Percentiles rank a stretch among this genome's conserved stretches.
Conservation (phyloP, 2,797 vertebrate species). For the Ctenosaura bakeri region DNA sequence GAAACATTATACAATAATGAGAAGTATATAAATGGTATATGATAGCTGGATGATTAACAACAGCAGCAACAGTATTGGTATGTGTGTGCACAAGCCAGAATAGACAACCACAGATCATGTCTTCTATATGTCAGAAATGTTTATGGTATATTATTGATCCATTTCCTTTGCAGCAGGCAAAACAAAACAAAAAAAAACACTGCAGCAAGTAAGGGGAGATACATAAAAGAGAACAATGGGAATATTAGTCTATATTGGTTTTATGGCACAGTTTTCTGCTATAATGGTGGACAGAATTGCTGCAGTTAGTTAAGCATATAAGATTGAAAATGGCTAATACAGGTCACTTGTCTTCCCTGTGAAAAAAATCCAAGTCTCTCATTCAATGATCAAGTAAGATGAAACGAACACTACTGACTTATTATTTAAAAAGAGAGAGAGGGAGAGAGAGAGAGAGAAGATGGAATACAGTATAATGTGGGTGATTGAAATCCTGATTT, state of each 20-base stretch:
- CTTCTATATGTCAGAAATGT: background rate
- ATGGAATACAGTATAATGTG: background rate
- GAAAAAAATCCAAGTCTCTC: background rate
- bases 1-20: no score
- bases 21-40: no score
- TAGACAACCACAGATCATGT: background rate
- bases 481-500: conserved; percentile 34
- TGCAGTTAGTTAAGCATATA: background rate
- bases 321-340: background rate
- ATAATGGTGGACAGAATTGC: background rate
- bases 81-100: background rate
- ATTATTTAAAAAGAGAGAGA: background rate
- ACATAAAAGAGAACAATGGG: background rate
- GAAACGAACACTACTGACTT: background rate
- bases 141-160: background rate
- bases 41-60: no score
- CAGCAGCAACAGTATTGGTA: no score
- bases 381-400: background rate
- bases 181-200: background rate
- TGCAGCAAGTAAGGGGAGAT: background rate
- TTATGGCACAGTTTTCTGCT: background rate
- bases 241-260: background rate
- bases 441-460: background rate
- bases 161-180: background rate
- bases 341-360: background rate